phyloP scores from a whole-genome alignment of 2,113 vertebrate genomes.

The Brachirus orientalis region DNA sequence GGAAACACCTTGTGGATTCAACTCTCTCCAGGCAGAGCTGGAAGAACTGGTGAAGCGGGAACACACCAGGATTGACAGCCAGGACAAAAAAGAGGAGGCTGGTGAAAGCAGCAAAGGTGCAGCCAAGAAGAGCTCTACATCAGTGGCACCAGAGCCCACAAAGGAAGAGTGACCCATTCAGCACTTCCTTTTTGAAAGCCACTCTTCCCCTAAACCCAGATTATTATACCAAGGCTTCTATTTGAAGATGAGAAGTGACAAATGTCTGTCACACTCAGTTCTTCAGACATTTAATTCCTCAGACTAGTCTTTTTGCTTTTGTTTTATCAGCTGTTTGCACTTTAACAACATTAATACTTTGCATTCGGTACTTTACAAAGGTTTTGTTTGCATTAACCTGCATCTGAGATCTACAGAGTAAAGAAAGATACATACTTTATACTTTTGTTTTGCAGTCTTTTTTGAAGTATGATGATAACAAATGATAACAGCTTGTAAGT shows the following conservation, averaged over 20 bases:
- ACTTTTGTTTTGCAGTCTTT: too few relatives aligned
- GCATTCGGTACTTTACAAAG: not conserved
- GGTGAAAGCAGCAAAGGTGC: constrained; percentile 47
- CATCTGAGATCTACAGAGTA: not conserved
- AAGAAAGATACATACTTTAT: too few relatives aligned
- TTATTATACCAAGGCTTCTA: not conserved
- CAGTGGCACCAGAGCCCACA: constrained; percentile 48
- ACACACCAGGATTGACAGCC: constrained; percentile 84
- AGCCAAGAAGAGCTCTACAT: constrained; percentile 53
- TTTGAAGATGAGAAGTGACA: constrained; percentile 10
- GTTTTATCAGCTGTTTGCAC: constrained; percentile 34
- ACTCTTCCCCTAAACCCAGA: not conserved
- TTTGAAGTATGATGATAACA: too few relatives aligned
- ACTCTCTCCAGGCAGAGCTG: constrained; percentile 82
- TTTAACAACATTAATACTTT: constrained; percentile 16
- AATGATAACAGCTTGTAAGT: too few relatives aligned
- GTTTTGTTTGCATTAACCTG: constrained; percentile 4
- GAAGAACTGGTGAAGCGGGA: constrained; percentile 87
- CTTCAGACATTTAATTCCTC: not conserved
- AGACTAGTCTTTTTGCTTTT: constrained; percentile 20
- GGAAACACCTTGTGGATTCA: not conserved
- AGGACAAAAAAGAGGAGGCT: constrained; percentile 63
- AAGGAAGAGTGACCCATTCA: constrained; percentile 62
- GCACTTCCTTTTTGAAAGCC: not conserved
- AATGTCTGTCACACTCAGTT: not conserved